A percentile compares a stretch with the other conserved stretches of the same genome.
phyloP scores from a whole-genome alignment of 2,113 vertebrate genomes.

The Myrmophylax atrothorax region DNA sequence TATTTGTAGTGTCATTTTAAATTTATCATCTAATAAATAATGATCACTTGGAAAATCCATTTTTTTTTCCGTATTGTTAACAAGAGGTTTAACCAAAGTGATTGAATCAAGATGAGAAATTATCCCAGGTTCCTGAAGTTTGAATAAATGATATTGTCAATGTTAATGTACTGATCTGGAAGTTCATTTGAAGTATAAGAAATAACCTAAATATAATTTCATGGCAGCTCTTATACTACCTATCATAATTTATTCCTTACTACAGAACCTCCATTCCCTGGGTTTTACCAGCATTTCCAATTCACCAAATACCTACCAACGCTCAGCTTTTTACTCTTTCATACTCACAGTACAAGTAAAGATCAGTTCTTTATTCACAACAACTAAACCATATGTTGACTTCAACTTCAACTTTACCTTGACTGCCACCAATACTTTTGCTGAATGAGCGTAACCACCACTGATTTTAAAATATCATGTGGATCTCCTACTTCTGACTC shows the following conservation, averaged over 20 bases:
- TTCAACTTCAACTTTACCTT: background rate
- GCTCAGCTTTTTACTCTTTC: background rate
- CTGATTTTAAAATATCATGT: background rate
- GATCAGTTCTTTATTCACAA: background rate
- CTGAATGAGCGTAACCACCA: background rate
- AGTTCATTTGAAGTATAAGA: background rate
- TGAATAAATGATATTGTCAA: background rate
- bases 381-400: background rate
- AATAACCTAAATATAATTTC: conserved; percentile 15
- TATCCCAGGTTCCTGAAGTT: background rate
- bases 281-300: background rate
- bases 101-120: conserved; percentile 17
- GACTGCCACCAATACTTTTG: background rate
- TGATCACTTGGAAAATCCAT: background rate
- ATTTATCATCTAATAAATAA: conserved; percentile 30
- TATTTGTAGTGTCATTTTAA: conserved; percentile 9
- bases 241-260: background rate
- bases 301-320: background rate
- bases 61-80: background rate
- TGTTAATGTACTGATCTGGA: background rate
- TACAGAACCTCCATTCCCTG: background rate
- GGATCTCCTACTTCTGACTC: background rate
- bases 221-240: background rate
- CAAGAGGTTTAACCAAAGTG: background rate
- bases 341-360: background rate